Base-by-base conservation (phyloP, 2,113 vertebrate species). In the Stegastes partitus region DNA sequence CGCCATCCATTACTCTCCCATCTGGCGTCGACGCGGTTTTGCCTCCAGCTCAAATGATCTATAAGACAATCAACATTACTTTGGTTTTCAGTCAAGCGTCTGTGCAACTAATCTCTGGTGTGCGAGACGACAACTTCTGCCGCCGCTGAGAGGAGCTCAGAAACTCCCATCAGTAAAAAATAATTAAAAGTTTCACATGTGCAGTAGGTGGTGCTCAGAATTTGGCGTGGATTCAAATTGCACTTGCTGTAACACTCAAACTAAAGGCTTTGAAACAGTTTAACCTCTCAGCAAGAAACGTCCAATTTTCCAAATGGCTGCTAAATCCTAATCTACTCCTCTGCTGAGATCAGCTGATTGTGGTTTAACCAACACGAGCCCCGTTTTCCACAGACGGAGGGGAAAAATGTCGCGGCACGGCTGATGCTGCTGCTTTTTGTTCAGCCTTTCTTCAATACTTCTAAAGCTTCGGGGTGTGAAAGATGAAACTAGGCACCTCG, bases 61-160 rank as follows among this genome's bases (percentile, higher is more conserved):
- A 9, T 8, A 19, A 77, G 74, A 82, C 81, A 73, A 88, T 89
- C 21, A 59, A 65, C 8, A 80, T 55, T 39, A 58, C 75, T 90
- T 90, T 89, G 80, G 76, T 91, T 79, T 89, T 90, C 86, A 92
- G 88, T 90, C 81, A 71, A 76, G 77, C 63, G 54, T 81, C 42
- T 82, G 81, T 74, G 78, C 68, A 76, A 34, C 76, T 57, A 70
- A 84, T 87, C 64, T 86, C 71, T 44, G 34, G 37, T n/a, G 74
- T 73, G 28, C 63, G 55, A 64, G 67, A 68, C 75, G 31, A 50
- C 23, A 19, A 23, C 39, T 56, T 66, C 14, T 4, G 23, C 5
- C 53, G 11, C 26, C 10, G 25, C 50, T 65, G 62, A 64, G 58
- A 28, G 9, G 18, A 37, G 34, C 12, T 75, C 1, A 28, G 59